Evolutionary conservation across 2,113 vertebrate genomes (phyloP), one percentile per base, ranked within the genome.

Genomic region (Pterocles gutturalis): DNA sequence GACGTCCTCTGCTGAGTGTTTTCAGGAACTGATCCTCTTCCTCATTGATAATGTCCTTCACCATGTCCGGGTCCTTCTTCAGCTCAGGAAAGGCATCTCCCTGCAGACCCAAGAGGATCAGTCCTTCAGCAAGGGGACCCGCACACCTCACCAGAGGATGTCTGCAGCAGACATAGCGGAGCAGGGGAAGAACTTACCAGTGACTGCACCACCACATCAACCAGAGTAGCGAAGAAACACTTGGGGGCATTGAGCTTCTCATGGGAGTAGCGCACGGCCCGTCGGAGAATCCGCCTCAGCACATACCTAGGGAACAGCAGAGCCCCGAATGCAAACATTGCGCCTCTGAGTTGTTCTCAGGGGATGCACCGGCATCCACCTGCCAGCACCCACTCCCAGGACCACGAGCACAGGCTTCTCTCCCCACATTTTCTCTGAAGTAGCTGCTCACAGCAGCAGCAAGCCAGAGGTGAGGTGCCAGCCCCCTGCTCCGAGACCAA

Each of bases 21-120:
- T 99, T 99, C 69, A 99, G 98, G 95, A 99, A 99, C 97, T 99
- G 99, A 66, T 77, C 96, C 95, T 99, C 99, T 73, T 99, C 99
- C 92, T 99, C 99, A 70, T 99, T 99, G 71, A 99, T 99, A 48
- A 99, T 98, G 88, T 99, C 99, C 93, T 99, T 99, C 81, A 99
- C 99, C 98, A 99, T 98, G n/a, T 99, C 99, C 11, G 99, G 99
- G 89, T 99, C 99, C 96, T 99, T 99, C 96, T 98, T 99, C 83
- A 99, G 95, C 97, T 99, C 99, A 10, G 99, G 99, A 97, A 99
- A 99, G 6, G 99, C 99, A 38, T 99, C 96, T 12, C 99, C 99
- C 99, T 99, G 92, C 77, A 86, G 80, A 91, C 54, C 6, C 25
- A 65, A 60, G 71, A 91, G 45, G 8, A 94, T 69, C 10, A 94